Evolutionary conservation across 2,797 vertebrate species (phyloP).

Genomic region (Capromys pilorides): DNA sequence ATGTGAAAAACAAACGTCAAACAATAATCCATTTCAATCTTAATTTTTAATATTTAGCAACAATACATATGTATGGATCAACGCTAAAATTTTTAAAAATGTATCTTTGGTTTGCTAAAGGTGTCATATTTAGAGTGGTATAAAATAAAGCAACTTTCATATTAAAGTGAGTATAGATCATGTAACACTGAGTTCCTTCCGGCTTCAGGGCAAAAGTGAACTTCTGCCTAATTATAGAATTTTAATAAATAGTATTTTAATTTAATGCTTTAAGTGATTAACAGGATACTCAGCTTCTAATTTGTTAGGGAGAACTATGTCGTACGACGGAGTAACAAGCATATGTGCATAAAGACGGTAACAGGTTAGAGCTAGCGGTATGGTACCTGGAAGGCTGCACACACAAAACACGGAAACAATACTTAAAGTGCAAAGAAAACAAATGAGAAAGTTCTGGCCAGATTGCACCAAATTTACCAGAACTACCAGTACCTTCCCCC

Average conservation of each 20-base stretch:
- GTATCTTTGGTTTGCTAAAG: background rate
- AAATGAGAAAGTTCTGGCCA: slow-evolving; percentile 34
- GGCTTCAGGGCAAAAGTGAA: background rate
- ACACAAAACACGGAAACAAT: slow-evolving; percentile 3
- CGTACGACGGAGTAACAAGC: background rate
- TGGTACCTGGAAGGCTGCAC: background rate
- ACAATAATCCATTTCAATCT: slow-evolving; percentile 27
- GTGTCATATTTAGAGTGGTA: background rate
- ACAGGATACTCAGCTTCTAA: background rate
- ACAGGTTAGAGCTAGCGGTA: background rate
- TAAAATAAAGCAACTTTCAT: slow-evolving; percentile 60
- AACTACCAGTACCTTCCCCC: slow-evolving; percentile 40
- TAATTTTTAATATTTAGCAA: slow-evolving; percentile 70
- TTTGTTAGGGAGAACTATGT: background rate
- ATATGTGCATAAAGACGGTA: background rate
- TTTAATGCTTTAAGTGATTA: background rate
- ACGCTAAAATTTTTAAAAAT: slow-evolving; percentile 21
- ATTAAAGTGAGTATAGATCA: slow-evolving; percentile 51
- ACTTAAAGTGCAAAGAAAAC: background rate
- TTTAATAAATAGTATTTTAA: slow-evolving; percentile 42
- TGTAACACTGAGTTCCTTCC: background rate
- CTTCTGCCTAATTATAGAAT: slow-evolving; percentile 7
- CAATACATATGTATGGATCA: slow-evolving; percentile 13
- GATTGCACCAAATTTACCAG: slow-evolving; percentile 39
- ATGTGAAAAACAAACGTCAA: slow-evolving; percentile 60